These are phyloP conservation scores for Hyperopisus bebe DNA, from an alignment of 2,113 vertebrate species.

Conservation along the genomic window DNA sequence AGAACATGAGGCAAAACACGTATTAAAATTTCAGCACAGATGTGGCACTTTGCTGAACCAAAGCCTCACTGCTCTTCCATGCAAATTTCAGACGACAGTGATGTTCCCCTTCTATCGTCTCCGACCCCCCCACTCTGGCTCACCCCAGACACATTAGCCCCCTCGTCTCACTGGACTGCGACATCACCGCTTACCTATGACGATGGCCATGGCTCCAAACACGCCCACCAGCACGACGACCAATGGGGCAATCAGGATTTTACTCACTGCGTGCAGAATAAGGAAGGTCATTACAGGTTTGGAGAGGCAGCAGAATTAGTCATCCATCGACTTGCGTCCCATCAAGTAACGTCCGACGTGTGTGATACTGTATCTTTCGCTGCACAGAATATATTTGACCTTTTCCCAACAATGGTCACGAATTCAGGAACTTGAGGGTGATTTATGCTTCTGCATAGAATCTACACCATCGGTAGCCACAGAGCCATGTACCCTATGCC, in stretches of 20 bases:
- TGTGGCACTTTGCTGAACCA: background rate
- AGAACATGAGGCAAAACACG: background rate
- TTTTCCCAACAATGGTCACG: background rate
- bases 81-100: background rate
- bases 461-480: background rate
- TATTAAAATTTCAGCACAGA: background rate
- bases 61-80: background rate
- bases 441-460: background rate
- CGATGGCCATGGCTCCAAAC: constrained; percentile 83
- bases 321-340: background rate
- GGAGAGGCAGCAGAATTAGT: background rate
- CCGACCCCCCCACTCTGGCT: too few relatives aligned
- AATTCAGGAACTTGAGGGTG: background rate
- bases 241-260: constrained; percentile 82
- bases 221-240: constrained; percentile 84
- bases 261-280: constrained; percentile 73
- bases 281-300: background rate
- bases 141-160: background rate
- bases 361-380: background rate
- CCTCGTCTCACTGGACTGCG: background rate
- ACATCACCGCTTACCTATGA: constrained; percentile 74
- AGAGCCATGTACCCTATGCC: background rate
- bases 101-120: background rate
- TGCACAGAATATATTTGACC: background rate
- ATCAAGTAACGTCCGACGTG: background rate